Evolutionary conservation across 2,888 invertebrate species (phyloP), one percentile per base, ranked within the genome.

Genomic region (Rambutsinella grinnellia): DNA sequence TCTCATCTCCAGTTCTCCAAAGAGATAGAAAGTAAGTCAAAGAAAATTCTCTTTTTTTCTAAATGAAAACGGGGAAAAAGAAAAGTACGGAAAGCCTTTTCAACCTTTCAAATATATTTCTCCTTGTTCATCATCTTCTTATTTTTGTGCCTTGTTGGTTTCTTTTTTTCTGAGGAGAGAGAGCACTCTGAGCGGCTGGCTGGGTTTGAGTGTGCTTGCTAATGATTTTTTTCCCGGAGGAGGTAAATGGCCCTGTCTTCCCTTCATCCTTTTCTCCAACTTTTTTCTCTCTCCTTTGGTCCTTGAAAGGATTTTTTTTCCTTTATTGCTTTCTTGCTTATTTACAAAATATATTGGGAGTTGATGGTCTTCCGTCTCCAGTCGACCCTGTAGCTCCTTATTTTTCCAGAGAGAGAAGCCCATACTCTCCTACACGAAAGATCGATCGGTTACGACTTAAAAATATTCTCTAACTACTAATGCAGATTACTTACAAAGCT

Each of bases 171-270:
- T 36, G 36, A 36, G 36, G 36, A 36, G 36, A 5, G 36, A 36
- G 36, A 36, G 36, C 5, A 36, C 44, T n/a, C n/a, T 10, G 49
- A 49, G 49, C 5, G n/a, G 6, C 3, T n/a, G 15, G n/a, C 8
- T 49, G 49, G 6, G 54, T n/a, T n/a, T 54, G 54, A 10, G 44
- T 44, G 17, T 54, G 74, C 67, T 75, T 62, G 51, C 67, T 75
- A 75, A 68, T 75, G 75, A 75, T 75, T 75, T 75, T 51, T 66
- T 68, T 75, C 75, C 75, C 74, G 27, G 74, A 74, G 74, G 74
- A 74, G 67, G 74, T 74, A 74, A 74, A 74, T 74, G 74, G 74
- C 74, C 74, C 66, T 24, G 74, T 47, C 58, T 66, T 60, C 47
- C 8, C 67, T 19, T 67, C 23, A 23, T 57, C 47, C 36, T 56